Conservation (phyloP, 2,888 invertebrate species). For the Malthinus flaveolus region DNA sequence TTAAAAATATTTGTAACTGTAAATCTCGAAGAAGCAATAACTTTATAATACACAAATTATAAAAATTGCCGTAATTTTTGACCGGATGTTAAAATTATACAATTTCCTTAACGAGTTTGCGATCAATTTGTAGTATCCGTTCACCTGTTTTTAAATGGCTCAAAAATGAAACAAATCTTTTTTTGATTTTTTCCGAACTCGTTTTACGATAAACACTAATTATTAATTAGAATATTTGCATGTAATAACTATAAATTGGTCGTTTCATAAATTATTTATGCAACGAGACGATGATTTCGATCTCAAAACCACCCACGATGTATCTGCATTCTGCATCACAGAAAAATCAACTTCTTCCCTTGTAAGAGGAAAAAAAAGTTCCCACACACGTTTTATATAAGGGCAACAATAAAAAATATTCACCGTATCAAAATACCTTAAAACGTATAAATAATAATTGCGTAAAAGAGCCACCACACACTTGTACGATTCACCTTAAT, state of each 20-base stretch:
- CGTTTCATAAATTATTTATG: too few relatives aligned
- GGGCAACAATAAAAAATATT: constrained; percentile 4
- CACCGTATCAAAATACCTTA: constrained; percentile 20
- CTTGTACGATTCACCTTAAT: constrained; percentile 4
- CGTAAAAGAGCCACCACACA: constrained; percentile 23
- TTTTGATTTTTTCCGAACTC: too few relatives aligned
- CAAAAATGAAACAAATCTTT: too few relatives aligned
- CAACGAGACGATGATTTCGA: too few relatives aligned
- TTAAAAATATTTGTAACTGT: neutral
- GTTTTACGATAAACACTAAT: too few relatives aligned
- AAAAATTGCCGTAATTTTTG: constrained; percentile 26
- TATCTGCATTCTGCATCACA: too few relatives aligned
- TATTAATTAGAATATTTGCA: too few relatives aligned
- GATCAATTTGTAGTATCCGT: constrained; percentile 34
- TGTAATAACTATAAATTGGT: too few relatives aligned
- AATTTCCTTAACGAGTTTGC: constrained; percentile 24
- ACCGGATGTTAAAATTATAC: constrained; percentile 28
- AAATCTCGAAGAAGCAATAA: neutral
- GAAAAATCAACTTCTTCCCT: too few relatives aligned
- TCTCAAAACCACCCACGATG: too few relatives aligned
- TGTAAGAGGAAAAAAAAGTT: constrained; percentile 9
- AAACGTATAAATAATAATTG: constrained; percentile 16
- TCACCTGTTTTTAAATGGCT: constrained; percentile 23
- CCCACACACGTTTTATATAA: constrained; percentile 21
- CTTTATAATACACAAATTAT: constrained; percentile 1